Base-by-base conservation (phyloP, 2,113 vertebrate species). In the Petromus typicus region DNA sequence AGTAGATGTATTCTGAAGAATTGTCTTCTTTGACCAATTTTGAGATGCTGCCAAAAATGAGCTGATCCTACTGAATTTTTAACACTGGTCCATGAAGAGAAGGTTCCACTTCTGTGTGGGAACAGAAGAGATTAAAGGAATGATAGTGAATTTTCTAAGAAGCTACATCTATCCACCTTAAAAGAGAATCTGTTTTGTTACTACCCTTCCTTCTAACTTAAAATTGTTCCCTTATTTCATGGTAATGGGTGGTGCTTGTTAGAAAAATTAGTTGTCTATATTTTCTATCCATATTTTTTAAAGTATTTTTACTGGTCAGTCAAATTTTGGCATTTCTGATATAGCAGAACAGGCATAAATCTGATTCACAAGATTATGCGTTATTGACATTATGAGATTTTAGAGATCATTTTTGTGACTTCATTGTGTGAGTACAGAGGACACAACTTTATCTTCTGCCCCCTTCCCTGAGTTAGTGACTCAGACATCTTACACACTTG, bases 121-220 rank as follows among this genome's bases (percentile, higher is more conserved):
- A 87, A 94, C 89, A 66, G 51, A n/a, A 92, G 73, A 88, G 90
- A 82, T 13, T 54, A 86, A 82, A 84, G 6, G 23, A 48, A 71
- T 78, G 18, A 54, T 54, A 63, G 22, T 78, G 34, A 86, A 16
- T 93, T 94, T 88, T 73, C 10, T 37, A 93, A 17, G 5, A 75
- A 79, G 8, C 1, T 67, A 66, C 76, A 37, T 25, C n/a, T 71
- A 93, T 63, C 86, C n/a, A 91, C 32, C 37, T 73, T 69, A 67
- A 73, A 86, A 73, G 34, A n/a, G 92, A 96, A 73, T 93, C 43
- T 61, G 7, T 61, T 81, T 82, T 63, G 45, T 69, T 69, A 45
- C 51, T 71, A 6, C 16, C 23, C 12, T 75, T 91, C 6, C 32
- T 61, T 11, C 17, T 48, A 90, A 61, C 91, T 82, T 59, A 63